phyloP scores from a whole-genome alignment of 2,113 vertebrate genomes.

The Spheniscus mendiculus region DNA sequence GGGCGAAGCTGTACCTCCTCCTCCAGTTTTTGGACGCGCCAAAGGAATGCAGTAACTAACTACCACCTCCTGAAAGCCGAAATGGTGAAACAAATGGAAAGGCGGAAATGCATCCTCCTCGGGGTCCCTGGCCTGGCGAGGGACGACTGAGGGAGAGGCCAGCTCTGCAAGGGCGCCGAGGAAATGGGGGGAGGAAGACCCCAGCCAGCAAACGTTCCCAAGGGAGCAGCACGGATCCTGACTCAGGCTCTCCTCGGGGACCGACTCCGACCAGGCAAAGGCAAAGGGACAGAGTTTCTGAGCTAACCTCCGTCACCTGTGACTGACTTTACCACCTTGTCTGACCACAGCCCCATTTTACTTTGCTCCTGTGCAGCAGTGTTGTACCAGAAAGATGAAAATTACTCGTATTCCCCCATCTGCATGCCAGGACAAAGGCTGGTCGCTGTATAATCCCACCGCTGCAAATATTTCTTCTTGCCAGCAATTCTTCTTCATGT shows the following conservation, averaged over 20 bases:
- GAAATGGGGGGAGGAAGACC: accelerated
- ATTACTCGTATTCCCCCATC: not conserved
- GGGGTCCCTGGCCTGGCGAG: not conserved
- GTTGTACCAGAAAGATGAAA: not conserved
- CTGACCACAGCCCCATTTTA: not conserved
- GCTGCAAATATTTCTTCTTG: not conserved
- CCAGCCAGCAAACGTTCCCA: not conserved
- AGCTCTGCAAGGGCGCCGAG: accelerated
- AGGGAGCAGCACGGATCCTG: accelerated
- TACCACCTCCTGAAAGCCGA: not conserved
- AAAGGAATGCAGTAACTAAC: not conserved
- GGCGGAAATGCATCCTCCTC: not conserved
- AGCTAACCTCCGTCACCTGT: not conserved
- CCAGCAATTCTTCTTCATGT: not conserved
- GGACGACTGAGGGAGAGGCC: not conserved
- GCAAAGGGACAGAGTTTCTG: not conserved
- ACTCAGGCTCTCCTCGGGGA: not conserved
- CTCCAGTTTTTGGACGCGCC: not conserved
- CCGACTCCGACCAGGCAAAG: not conserved
- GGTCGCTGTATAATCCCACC: not conserved
- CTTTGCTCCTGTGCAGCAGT: not conserved
- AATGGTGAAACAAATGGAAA: not conserved
- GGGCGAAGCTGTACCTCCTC: not conserved
- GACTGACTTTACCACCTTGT: not conserved
- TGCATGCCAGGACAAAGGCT: not conserved